A percentile compares a stretch with the other conserved stretches of the same genome.
Conservation (phyloP, 2,113 vertebrate species). For the Urocolius indicus region DNA sequence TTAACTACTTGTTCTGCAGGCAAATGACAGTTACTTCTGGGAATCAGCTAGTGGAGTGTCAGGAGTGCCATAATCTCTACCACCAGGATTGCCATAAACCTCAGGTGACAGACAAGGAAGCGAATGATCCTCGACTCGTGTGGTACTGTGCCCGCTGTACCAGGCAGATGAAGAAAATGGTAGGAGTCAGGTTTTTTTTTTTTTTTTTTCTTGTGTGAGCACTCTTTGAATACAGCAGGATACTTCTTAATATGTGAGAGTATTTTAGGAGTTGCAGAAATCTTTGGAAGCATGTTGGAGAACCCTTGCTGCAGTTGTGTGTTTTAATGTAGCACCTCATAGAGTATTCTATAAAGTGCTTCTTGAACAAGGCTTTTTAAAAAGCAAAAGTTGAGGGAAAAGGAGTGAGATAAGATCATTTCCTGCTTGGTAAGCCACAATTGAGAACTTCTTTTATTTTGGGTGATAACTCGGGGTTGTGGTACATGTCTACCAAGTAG, state of each 20-base stretch:
- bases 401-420: neutral
- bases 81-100: slow-evolving; percentile 99
- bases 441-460: neutral
- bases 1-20: slow-evolving; percentile 77
- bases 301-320: neutral
- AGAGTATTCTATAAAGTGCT: neutral
- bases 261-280: neutral
- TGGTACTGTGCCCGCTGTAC: slow-evolving; percentile 99
- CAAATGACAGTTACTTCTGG: slow-evolving; percentile 98
- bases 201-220: slow-evolving; percentile 24
- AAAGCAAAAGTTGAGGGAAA: neutral
- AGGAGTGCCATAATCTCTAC: slow-evolving; percentile 98
- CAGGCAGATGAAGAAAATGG: slow-evolving; percentile 98
- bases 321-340: neutral
- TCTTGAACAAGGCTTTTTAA: neutral
- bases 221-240: neutral
- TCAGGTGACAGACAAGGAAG: slow-evolving; percentile 97
- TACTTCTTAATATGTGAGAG: neutral
- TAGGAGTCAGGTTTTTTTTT: slow-evolving; percentile 71
- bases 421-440: neutral
- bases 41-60: slow-evolving; percentile 97
- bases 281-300: neutral
- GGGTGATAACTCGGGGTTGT: neutral
- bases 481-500: neutral
- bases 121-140: slow-evolving; percentile 95